A percentile compares a stretch with the other conserved stretches of the same genome.
These are phyloP conservation scores for Anodontia alba DNA, from an alignment of 2,888 invertebrate genomes.

Conservation along the genomic window DNA sequence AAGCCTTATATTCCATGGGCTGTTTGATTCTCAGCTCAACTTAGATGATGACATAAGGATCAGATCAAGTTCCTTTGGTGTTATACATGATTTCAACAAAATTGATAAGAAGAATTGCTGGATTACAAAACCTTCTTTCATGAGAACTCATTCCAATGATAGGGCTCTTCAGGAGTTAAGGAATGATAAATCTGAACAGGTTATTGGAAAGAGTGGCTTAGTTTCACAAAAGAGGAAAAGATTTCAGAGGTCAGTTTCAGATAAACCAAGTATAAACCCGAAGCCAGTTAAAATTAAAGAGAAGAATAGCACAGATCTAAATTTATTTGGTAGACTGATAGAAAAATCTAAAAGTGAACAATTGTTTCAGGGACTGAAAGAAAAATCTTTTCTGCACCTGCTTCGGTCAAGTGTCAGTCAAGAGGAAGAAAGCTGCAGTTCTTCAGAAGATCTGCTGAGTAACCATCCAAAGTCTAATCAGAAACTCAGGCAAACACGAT, in stretches of 20 bases:
- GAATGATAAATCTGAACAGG: background rate
- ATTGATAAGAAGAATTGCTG: background rate
- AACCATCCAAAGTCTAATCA: background rate
- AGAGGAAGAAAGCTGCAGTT: background rate
- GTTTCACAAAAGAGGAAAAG: background rate
- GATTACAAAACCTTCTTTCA: background rate
- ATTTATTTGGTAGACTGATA: background rate
- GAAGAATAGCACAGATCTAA: too few species aligned
- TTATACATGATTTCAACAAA: background rate
- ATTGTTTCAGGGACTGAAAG: background rate
- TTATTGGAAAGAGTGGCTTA: background rate
- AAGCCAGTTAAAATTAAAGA: background rate
- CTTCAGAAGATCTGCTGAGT: background rate
- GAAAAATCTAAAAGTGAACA: background rate
- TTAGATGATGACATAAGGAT: background rate
- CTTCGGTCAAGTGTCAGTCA: background rate
- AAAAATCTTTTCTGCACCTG: background rate
- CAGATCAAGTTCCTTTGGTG: background rate
- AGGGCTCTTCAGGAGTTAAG: background rate
- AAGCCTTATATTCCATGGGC: background rate
- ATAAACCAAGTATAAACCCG: background rate
- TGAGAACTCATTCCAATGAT: background rate
- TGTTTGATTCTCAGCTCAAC: background rate
- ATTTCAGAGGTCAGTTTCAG: background rate
- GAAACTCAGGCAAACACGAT: background rate